Base-by-base conservation (phyloP, 2,888 invertebrate genomes). In the Noctua fimbriata region DNA sequence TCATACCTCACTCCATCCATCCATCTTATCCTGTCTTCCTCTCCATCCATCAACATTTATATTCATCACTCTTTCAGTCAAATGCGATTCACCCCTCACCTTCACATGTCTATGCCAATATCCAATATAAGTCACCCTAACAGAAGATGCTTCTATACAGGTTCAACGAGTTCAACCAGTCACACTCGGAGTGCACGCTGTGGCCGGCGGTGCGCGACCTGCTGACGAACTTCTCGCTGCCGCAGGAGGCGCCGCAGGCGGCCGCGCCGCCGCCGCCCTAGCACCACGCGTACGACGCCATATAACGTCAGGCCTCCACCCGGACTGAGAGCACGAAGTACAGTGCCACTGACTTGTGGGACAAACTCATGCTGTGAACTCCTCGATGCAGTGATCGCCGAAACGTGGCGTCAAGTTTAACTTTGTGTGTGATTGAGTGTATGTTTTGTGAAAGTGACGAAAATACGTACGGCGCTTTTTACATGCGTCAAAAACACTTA, bases 171-270 rank as follows among this genome's bases (percentile, higher is more conserved):
- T 98, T 98, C 93, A 97, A 97, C 88, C 97, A 97, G 96, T 89
- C 90, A 97, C 99, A 95, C 98, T 98, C 97, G 97, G 99, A 99
- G 92, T 99, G 99, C 94, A 98, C 99, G 28, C 97, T 99, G 76
- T 99, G 98, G 95, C 99, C 99, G 52, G 99, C 99, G 36, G 98
- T 99, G 71, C 97, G 99, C 85, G 99, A 99, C 95, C 96, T 99
- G 79, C 96, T 99, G 76, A 97, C 98, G 63, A 99, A 98, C 97
- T 97, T 99, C 90, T 98, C 98, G 67, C 95, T 99, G 84, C 98
- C 99, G 71, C 98, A 98, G 52, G 99, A 99, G 92, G 97, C 98
- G 78, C 98, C 98, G 83, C 97, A 97, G 85, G 86, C 95, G 71
- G 88, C 95, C 89, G 94, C 95, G 89, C 94, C 95, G 85, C 94